Evolutionary conservation across 2,113 vertebrate species (phyloP), one percentile per base, ranked within the genome.

Genomic region (Siniperca knerii): DNA sequence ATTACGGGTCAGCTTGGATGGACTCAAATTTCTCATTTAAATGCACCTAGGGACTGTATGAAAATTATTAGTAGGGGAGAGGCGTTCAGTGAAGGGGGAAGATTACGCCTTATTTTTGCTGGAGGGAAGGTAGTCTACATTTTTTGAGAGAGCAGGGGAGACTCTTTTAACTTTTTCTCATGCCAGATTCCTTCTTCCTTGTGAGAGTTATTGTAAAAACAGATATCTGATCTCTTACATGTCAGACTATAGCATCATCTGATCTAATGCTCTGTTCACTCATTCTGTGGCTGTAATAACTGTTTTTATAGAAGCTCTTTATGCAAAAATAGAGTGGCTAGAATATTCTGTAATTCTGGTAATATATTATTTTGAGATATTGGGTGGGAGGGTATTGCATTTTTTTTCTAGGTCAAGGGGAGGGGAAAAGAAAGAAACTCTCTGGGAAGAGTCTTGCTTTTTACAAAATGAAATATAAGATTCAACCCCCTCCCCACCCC

Each of bases 1-100:
- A 4, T 16, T 52, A 52, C 16, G 44, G 54, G 25, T 83, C 58
- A 65, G 80, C 33, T 46, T 8, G 29, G 65, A 79, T 77, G 75
- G 61, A 71, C 57, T 46, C 46, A 15, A 68, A 85, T 83, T 55
- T 62, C 52, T 80, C 64, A 62, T 88, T 89, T 90, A 71, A 90
- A 88, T 85, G n/a, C 46, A 54, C 29, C 29, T 11, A 72, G 69
- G 58, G 66, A 46, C 35, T 10, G 50, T 58, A 13, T 4, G 54
- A 67, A 60, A 72, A 44, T 72, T 1, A 77, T 60, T n/a, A 60
- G 35, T 2, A 40, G 33, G 72, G n/a, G 18, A 76, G 20, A 67
- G 6, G 50, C 15, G 67, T 29, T 81, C 73, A 72, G n/a, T 29
- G 48, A 25, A 44, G 35, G 20, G 29, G 44, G 40, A 60, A 33